A percentile compares a stretch with the other conserved stretches of the same genome.
Evolutionary conservation across 2,888 invertebrate species (phyloP).

Genomic region (Cordilura impudica): DNA sequence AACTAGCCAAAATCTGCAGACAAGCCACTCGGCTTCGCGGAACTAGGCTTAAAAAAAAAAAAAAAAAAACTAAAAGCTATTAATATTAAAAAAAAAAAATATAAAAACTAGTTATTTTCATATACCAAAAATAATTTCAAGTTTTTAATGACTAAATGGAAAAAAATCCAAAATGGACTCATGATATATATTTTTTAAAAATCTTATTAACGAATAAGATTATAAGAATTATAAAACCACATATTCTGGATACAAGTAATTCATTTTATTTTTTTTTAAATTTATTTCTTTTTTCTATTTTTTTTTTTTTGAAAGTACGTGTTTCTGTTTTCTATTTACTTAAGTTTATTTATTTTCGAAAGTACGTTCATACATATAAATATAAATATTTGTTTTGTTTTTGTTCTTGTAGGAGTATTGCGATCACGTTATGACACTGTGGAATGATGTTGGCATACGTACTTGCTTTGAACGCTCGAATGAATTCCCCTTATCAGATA

Average conservation of each 20-base stretch:
- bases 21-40: too few relatives aligned
- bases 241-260: not conserved
- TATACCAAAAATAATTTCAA: not conserved
- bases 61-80: too few relatives aligned
- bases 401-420: conserved; percentile 82
- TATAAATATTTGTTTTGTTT: not conserved
- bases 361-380: not conserved
- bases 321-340: not conserved
- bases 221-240: not conserved
- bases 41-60: too few relatives aligned
- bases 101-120: too few relatives aligned
- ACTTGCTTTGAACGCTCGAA: conserved; percentile 85
- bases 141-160: not conserved
- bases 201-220: conserved; percentile 35
- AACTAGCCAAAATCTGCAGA: too few relatives aligned
- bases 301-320: not conserved
- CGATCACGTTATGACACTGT: conserved; percentile 82
- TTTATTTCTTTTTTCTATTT: not conserved
- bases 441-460: conserved; percentile 85
- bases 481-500: conserved; percentile 88
- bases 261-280: not conserved
- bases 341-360: not conserved
- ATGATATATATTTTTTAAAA: conserved; percentile 9
- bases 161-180: not conserved
- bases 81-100: too few relatives aligned